Percentiles rank a stretch among this genome's conserved stretches.
phyloP scores from a whole-genome alignment of 2,888 invertebrate species.

The Steinernema hermaphroditum region DNA sequence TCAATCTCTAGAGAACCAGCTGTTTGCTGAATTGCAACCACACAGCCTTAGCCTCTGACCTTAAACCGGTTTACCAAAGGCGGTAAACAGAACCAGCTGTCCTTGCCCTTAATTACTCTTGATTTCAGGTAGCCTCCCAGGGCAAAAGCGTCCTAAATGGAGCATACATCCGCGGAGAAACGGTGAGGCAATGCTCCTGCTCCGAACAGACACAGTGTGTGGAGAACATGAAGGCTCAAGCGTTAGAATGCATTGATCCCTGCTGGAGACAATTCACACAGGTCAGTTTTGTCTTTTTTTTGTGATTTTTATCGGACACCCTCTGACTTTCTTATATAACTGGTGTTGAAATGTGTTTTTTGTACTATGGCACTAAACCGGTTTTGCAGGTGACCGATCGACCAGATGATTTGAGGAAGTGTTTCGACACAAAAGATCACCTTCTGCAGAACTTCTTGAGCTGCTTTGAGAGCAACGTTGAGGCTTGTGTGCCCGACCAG shows the following conservation, averaged over 20 bases:
- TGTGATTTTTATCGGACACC: constrained; percentile 16
- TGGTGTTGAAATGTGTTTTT: constrained; percentile 16
- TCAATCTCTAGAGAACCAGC: no score
- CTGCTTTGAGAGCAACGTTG: constrained; percentile 53
- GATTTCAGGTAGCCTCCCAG: constrained; percentile 5
- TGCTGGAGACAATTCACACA: constrained; percentile 53
- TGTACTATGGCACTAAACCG: not conserved
- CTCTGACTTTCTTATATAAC: not conserved
- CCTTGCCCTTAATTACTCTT: not conserved
- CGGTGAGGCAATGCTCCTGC: constrained; percentile 56
- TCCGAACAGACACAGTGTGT: constrained; percentile 53
- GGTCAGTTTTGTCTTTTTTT: constrained; percentile 40
- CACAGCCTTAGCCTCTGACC: not conserved
- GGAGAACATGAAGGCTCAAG: constrained; percentile 59
- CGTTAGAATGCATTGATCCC: constrained; percentile 53
- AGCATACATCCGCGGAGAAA: constrained; percentile 27
- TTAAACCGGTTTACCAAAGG: not conserved
- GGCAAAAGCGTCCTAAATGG: not conserved
- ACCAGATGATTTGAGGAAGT: constrained; percentile 50
- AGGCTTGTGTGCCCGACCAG: constrained; percentile 46
- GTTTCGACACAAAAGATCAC: constrained; percentile 55
- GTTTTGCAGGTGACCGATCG: constrained; percentile 49
- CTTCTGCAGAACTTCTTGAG: constrained; percentile 55
- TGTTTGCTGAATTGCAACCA: no score
- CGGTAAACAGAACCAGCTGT: not conserved